Base-by-base conservation (phyloP, 92 coral and sea anemone species). In the Siderastrea siderea region DNA sequence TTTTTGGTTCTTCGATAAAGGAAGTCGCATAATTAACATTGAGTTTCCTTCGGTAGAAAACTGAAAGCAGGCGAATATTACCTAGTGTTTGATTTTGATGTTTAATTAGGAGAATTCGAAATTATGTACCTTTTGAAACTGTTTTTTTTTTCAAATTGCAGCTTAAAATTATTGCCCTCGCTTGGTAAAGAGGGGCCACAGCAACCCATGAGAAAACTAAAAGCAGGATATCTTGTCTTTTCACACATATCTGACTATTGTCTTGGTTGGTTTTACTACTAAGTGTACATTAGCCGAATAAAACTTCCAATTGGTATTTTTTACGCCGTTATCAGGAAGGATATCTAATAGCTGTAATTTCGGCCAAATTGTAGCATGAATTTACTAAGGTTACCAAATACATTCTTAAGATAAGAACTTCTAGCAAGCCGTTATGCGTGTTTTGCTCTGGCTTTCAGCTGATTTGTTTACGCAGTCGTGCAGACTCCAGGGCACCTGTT, bases 201-300 rank as follows among this genome's bases (percentile, higher is more conserved):
- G 57, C 57, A 53, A 53, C 10, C 57, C 10, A 53, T 53, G 7
- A 53, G 6, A 6, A 53, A 53, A 53, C 57, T 53, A 53, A 53
- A 53, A 53, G 10, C 57, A 53, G 57, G 38, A 26, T 26, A 26
- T 26, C 38, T 26, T 26, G 38, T 26, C 38, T 26, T 26, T 26
- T 26, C 38, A 26, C 38, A 26, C 38, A 26, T 26, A 0, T 26
- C 38, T 26, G 38, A 26, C 38, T 26, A 26, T 26, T 26, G 38
- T 26, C 13, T 45, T 47, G 15, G 66, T 16, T 17, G 2, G n/a
- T 46, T 17, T 60, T 17, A 10, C 1, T 61, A 26, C 57, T 1
- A 52, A 49, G 60, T 51, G 78, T 52, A 74, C 78, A n/a, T 19
- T 74, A 46, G 5, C 78, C 78, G 16, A 48, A 47, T 46, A 52